phyloP scores from a whole-genome alignment of 2,113 vertebrate species.

The Vanacampus margaritifer region DNA sequence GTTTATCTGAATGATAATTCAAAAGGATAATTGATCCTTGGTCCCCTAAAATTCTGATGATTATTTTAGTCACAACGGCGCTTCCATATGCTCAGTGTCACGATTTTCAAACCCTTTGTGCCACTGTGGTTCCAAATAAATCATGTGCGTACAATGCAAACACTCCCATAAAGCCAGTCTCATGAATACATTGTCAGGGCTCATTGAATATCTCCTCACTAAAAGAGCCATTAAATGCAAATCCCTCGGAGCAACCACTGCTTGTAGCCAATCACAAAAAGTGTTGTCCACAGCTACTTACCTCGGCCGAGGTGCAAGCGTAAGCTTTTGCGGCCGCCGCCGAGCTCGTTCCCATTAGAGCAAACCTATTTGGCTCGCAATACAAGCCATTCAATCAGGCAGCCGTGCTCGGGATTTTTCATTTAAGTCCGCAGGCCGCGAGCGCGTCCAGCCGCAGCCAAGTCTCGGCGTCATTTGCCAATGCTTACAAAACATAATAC shows the following conservation, averaged over 20 bases:
- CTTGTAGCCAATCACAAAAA: conserved; percentile 47
- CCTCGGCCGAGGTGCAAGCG: conserved; percentile 33
- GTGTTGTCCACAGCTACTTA: conserved; percentile 39
- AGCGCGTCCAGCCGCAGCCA: conserved; percentile 48
- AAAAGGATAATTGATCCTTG: neutral
- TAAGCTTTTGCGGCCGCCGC: conserved; percentile 50
- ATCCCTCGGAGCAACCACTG: conserved; percentile 25
- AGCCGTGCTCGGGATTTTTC: conserved; percentile 42
- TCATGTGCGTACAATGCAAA: neutral
- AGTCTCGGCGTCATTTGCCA: conserved; percentile 46
- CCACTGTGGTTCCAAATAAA: neutral
- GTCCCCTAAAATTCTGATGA: neutral
- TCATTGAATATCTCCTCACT: conserved; percentile 32
- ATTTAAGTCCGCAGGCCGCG: conserved; percentile 46
- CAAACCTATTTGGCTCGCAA: conserved; percentile 66
- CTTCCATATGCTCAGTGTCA: neutral
- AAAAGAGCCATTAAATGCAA: conserved; percentile 46
- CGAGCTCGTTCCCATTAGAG: conserved; percentile 59
- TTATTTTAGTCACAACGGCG: neutral
- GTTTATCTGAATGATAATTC: neutral
- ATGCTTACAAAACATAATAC: conserved; percentile 13
- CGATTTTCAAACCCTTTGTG: neutral
- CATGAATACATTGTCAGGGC: conserved; percentile 25
- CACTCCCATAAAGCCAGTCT: neutral
- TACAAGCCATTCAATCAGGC: conserved; percentile 65